A percentile compares a stretch with the other conserved stretches of the same genome.
These are phyloP conservation scores for Salpingus planirostris DNA, from an alignment of 2,888 invertebrate genomes.

Conservation along the genomic window DNA sequence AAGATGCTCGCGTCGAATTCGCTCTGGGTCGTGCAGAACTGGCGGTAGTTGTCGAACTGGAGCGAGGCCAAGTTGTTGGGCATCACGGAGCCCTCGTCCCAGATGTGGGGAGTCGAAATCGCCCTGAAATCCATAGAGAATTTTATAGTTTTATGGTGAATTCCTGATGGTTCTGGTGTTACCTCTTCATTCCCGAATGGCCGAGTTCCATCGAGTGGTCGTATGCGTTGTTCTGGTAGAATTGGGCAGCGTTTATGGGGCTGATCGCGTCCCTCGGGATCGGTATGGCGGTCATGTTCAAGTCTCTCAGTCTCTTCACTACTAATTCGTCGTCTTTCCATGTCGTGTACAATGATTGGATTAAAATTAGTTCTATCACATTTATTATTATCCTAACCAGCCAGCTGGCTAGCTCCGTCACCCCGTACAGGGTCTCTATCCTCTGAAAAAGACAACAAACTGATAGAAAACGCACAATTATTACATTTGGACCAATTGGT, in stretches of 20 bases:
- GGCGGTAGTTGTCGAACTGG: constrained; percentile 34
- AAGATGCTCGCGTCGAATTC: constrained; percentile 42
- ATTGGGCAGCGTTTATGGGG: constrained; percentile 27
- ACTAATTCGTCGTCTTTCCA: constrained; percentile 48
- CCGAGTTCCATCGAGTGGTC: constrained; percentile 33
- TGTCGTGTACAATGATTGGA: constrained; percentile 44
- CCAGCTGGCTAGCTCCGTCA: constrained; percentile 45
- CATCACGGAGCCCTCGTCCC: constrained; percentile 25
- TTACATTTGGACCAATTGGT: too few species aligned
- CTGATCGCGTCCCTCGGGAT: constrained; percentile 23
- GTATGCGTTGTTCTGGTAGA: constrained; percentile 39
- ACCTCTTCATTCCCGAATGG: constrained; percentile 25
- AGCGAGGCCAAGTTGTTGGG: constrained; percentile 32
- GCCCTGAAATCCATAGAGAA: too few species aligned
- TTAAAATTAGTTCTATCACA: constrained; percentile 43
- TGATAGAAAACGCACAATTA: background rate
- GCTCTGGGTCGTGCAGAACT: constrained; percentile 36
- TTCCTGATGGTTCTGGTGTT: too few species aligned
- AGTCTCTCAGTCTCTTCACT: constrained; percentile 41
- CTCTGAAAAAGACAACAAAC: constrained; percentile 32
- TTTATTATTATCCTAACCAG: constrained; percentile 41
- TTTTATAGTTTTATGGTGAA: too few species aligned
- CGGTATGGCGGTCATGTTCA: constrained; percentile 38
- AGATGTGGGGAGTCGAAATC: constrained; percentile 33
- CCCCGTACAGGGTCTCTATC: constrained; percentile 42